A percentile compares a stretch with the other conserved stretches of the same genome.
Evolutionary conservation across 2,888 invertebrate genomes (phyloP).

Genomic region (Agrilus cyanescens): DNA sequence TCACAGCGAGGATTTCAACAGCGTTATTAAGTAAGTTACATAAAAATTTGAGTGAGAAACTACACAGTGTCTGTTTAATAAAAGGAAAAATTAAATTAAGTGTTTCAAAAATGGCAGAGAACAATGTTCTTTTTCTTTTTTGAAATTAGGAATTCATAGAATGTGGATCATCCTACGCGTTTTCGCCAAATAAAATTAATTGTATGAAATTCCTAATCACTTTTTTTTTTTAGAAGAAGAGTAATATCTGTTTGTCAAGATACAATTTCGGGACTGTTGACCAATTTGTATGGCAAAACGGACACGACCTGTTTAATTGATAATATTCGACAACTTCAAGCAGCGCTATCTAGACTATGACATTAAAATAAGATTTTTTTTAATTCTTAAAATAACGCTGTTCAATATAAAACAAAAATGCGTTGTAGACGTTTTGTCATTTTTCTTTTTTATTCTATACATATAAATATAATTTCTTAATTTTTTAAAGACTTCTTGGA

Average conservation of each 20-base stretch:
- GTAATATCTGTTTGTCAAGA: conserved; percentile 61
- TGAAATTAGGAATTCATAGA: conserved; percentile 22
- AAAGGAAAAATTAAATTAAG: too few relatives aligned
- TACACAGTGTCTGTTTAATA: too few relatives aligned
- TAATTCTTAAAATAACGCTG: too few relatives aligned
- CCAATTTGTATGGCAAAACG: conserved; percentile 64
- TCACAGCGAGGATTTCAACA: conserved; percentile 45
- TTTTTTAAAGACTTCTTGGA: too few relatives aligned
- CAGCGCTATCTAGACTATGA: conserved; percentile 50
- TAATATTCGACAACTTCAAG: conserved; percentile 45
- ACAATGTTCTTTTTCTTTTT: too few relatives aligned
- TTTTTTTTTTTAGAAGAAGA: conserved; percentile 43
- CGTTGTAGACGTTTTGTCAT: too few relatives aligned
- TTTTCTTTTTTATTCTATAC: too few relatives aligned
- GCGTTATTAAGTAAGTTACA: conserved; percentile 35
- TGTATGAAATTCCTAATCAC: conserved; percentile 3
- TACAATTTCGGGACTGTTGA: conserved; percentile 61
- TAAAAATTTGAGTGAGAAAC: not conserved
- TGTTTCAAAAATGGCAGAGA: not conserved
- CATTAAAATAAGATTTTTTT: too few relatives aligned
- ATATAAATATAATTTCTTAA: too few relatives aligned
- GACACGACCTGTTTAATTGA: conserved; percentile 50
- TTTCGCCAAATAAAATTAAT: conserved; percentile 1
- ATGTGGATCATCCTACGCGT: conserved; percentile 6
- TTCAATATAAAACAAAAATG: too few relatives aligned